Percentiles rank a stretch among this genome's conserved stretches.
Conservation (phyloP, 1,140 invertebrate genomes). For the Diabrotica undecimpunctata region DNA sequence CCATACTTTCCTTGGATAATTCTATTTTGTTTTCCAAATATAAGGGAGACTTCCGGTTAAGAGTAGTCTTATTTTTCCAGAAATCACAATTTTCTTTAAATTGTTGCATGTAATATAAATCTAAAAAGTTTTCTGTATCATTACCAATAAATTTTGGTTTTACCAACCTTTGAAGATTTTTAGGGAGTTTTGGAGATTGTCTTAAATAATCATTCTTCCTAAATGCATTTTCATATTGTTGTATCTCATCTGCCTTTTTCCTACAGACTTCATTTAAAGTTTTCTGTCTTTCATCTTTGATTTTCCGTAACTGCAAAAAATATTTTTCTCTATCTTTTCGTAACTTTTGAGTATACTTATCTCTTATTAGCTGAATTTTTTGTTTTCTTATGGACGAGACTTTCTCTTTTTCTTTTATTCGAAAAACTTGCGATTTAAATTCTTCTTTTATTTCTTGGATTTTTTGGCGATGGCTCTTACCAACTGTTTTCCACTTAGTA, state of each 20-base stretch:
- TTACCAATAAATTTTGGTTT: too few relatives aligned
- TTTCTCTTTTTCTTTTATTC: constrained; percentile 29
- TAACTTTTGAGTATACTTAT: constrained; percentile 31
- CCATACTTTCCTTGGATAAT: too few relatives aligned
- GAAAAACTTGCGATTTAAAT: constrained; percentile 27
- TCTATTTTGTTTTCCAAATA: too few relatives aligned
- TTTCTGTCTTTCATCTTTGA: constrained; percentile 24
- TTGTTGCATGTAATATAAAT: too few relatives aligned
- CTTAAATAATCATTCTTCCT: too few relatives aligned
- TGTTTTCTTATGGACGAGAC: constrained; percentile 24
- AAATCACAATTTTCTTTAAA: too few relatives aligned
- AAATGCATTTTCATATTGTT: background rate
- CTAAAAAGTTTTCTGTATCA: too few relatives aligned
- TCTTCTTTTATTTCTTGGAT: constrained; percentile 34
- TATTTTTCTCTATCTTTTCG: constrained; percentile 30
- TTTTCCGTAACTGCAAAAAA: constrained; percentile 27
- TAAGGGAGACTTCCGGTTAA: too few relatives aligned
- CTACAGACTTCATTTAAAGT: constrained; percentile 23
- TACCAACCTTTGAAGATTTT: too few relatives aligned
- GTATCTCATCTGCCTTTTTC: constrained; percentile 8
- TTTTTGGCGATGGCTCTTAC: constrained; percentile 28
- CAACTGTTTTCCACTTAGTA: constrained; percentile 25
- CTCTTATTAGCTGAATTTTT: constrained; percentile 26
- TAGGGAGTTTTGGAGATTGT: too few relatives aligned
- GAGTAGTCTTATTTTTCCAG: too few relatives aligned